phyloP scores from a whole-genome alignment of 2,113 vertebrate species.

The Maccullochella peelii region DNA sequence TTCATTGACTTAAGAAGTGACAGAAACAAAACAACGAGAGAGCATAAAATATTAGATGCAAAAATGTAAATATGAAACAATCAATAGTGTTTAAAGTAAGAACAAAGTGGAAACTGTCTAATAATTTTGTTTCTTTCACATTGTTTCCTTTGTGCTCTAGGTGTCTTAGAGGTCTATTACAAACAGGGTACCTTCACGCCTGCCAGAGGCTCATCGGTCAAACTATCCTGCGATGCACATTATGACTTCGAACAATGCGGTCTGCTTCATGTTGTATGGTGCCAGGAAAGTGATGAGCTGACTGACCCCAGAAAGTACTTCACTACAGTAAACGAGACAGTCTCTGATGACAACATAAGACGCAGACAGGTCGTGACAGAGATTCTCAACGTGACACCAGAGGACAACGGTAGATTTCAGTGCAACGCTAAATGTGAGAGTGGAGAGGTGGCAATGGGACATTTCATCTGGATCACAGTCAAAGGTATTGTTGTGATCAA shows the following conservation, averaged over 20 bases:
- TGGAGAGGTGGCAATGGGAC: conserved; percentile 4
- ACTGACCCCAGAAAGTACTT: conserved; percentile 44
- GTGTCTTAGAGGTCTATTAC: background rate
- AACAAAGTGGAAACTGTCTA: background rate
- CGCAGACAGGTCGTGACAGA: conserved; percentile 50
- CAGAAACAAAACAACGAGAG: no score
- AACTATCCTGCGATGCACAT: conserved; percentile 5
- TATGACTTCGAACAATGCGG: rapidly evolving
- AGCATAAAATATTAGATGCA: no score
- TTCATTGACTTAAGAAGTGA: background rate
- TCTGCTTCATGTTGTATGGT: conserved; percentile 1
- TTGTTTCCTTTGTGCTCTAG: conserved; percentile 11
- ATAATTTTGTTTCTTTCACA: background rate
- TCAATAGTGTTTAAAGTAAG: no score
- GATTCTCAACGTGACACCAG: conserved; percentile 1
- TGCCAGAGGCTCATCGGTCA: conserved; percentile 33
- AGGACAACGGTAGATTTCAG: background rate
- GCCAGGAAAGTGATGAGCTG: rapidly evolving
- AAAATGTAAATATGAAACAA: no score
- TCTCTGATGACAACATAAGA: background rate
- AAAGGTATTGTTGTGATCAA: conserved; percentile 10
- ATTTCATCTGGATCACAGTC: background rate
- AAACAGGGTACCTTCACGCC: rapidly evolving
- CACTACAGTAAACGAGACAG: conserved; percentile 60
- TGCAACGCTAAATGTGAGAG: conserved; percentile 11